These are phyloP conservation scores for Drosophila buzzatii DNA, from an alignment of 2,888 invertebrate species.

Conservation along the genomic window DNA sequence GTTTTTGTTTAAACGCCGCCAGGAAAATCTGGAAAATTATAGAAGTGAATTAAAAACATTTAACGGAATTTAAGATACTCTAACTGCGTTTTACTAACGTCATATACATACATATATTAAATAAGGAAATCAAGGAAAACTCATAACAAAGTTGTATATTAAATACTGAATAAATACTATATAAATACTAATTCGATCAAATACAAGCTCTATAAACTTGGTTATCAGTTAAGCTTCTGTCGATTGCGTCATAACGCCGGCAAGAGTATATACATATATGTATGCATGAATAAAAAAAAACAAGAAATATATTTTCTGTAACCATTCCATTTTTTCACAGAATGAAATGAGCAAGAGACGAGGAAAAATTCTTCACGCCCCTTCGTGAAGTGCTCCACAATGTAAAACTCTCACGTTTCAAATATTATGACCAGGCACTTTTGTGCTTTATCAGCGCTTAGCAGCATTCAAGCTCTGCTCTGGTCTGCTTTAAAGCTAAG, in stretches of 20 bases:
- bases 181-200: background rate
- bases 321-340: slow-evolving; percentile 17
- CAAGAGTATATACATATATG: background rate
- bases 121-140: background rate
- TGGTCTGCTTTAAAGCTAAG: slow-evolving; percentile 25
- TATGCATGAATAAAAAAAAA: background rate
- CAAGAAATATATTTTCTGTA: slow-evolving; percentile 51
- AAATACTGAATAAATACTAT: too few species aligned
- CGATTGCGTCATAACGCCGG: background rate
- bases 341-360: slow-evolving; percentile 9
- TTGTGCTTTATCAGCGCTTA: slow-evolving; percentile 59
- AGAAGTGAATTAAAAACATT: background rate
- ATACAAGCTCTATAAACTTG: background rate
- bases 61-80: slow-evolving; percentile 5
- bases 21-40: slow-evolving; percentile 18
- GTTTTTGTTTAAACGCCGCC: slow-evolving; percentile 22
- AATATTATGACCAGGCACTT: slow-evolving; percentile 54
- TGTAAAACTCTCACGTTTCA: slow-evolving; percentile 58
- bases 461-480: slow-evolving; percentile 26
- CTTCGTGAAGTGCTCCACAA: slow-evolving; percentile 19
- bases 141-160: background rate
- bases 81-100: background rate
- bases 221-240: background rate
- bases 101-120: background rate
- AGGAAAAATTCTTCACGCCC: slow-evolving; percentile 18